Evolutionary conservation across 2,113 vertebrate species (phyloP).

Genomic region (Benitochromis conjunctus): DNA sequence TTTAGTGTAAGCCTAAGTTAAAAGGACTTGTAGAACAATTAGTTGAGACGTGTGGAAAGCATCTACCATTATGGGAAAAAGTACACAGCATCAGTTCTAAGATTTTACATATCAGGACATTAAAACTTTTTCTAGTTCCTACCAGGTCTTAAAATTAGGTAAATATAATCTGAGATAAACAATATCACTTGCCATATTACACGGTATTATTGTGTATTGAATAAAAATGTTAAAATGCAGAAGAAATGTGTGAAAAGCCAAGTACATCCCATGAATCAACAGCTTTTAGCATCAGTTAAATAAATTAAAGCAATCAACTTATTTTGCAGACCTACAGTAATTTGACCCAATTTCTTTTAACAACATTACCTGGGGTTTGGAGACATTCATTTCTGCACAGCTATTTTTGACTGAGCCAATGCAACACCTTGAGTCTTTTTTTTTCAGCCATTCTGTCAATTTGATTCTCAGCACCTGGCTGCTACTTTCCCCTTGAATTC

Average conservation of each 20-base stretch:
- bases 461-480: neutral
- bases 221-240: neutral
- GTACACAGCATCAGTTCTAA: neutral
- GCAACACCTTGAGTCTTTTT: neutral
- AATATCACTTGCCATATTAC: neutral
- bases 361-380: neutral
- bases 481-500: neutral
- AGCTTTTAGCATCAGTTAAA: neutral
- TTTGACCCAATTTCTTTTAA: neutral
- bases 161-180: neutral
- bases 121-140: neutral
- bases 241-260: neutral
- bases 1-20: accelerated
- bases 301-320: neutral
- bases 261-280: neutral
- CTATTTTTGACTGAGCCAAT: neutral
- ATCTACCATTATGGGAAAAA: neutral
- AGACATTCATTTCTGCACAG: neutral
- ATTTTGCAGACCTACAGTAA: neutral
- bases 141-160: neutral
- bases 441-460: neutral
- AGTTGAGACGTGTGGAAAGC: neutral
- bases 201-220: neutral
- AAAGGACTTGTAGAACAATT: too few relatives aligned
- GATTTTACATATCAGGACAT: neutral